Evolutionary conservation across 2,888 invertebrate genomes (phyloP).

Genomic region (Drosophila tripunctata): DNA sequence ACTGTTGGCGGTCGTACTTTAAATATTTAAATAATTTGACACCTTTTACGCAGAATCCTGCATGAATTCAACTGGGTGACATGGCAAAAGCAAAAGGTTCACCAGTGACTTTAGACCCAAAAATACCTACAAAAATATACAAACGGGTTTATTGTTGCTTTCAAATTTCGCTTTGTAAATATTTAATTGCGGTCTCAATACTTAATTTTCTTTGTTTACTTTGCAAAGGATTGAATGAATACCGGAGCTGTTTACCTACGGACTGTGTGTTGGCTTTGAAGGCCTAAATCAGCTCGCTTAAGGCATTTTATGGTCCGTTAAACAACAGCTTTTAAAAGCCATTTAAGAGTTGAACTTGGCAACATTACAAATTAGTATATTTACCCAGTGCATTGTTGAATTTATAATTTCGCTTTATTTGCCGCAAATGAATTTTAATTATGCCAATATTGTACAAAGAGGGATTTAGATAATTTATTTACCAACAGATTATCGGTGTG

Average conservation of each 20-base stretch:
- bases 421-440: neutral
- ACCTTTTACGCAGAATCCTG: slow-evolving; percentile 44
- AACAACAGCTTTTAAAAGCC: slow-evolving; percentile 1
- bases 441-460: neutral
- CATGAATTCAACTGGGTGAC: neutral
- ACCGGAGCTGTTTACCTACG: slow-evolving; percentile 13
- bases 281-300: slow-evolving; percentile 22
- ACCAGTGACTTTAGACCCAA: neutral
- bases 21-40: slow-evolving; percentile 72
- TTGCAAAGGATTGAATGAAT: slow-evolving; percentile 5
- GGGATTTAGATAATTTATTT: neutral
- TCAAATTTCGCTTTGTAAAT: slow-evolving; percentile 56
- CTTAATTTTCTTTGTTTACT: slow-evolving; percentile 32
- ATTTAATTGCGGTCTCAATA: slow-evolving; percentile 63
- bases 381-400: neutral
- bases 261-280: neutral
- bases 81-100: neutral
- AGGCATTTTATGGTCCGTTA: slow-evolving; percentile 24
- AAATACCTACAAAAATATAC: neutral
- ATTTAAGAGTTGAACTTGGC: neutral
- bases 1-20: slow-evolving; percentile 33
- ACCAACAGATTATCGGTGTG: neutral
- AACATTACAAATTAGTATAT: neutral
- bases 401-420: slow-evolving; percentile 1
- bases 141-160: slow-evolving; percentile 43